Base-by-base conservation (phyloP, 2,113 vertebrate genomes). In the Scopus umbretta region DNA sequence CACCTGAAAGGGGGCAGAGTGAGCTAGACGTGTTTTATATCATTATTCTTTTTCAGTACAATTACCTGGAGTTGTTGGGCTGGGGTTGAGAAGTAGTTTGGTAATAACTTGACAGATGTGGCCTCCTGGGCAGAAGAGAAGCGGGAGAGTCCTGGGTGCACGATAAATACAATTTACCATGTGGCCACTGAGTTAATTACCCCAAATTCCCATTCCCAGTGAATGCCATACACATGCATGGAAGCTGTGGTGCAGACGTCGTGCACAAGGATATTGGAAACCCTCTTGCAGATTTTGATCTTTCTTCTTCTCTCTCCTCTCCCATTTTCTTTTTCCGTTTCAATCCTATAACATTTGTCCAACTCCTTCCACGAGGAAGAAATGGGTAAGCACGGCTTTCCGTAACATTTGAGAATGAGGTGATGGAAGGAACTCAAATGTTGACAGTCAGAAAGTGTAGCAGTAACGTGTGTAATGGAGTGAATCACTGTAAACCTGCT, bases 301-400 rank as follows among this genome's bases (percentile, higher is more conserved):
- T 73, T 88, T 93, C 38, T 72, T 75, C 92, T 92, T 90, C 38
- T 91, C 62, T 86, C 74, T 90, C 88, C 47, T 61, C 34, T 95
- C 58, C 42, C 34, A 1, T 86, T 82, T 86, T 68, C 68, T 53
- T 52, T 81, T 71, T 56, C 21, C 16, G 59, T 93, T 91, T 80
- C 62, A 82, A 84, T 66, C 84, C 80, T 53, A 21, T 94, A 96
- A 89, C 84, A 42, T 78, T 97, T 95, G 76, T 87, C 65, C 88
- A 81, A 61, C 83, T 78, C 78, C 76, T 92, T 95, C 76, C 78
- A 89, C 19, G 68, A 93, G 78, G 75, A 94, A 96, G 95, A 88
- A 96, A 88, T 25, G 63, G 96, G 68, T 96, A 96, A 96, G 96
- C 86, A 47, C 32, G 52, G 49, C 92, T 93, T 92, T 93, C 79